Conservation (phyloP, 2,888 invertebrate genomes). For the Phorcus lineatus region DNA sequence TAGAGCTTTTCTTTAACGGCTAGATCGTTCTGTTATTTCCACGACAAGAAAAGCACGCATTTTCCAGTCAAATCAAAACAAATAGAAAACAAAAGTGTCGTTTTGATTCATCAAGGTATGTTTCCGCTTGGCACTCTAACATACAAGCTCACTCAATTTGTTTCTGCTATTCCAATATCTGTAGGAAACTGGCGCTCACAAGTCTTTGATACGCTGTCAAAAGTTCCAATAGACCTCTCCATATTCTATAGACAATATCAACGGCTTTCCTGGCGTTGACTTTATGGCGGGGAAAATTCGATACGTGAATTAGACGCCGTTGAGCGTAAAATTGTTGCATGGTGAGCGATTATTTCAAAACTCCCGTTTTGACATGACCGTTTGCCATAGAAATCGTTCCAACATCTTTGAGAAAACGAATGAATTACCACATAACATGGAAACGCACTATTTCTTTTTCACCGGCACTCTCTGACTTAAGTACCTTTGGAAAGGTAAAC, state of each 20-base stretch:
- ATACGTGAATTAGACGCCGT: slow-evolving; percentile 34
- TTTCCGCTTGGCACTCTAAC: neutral
- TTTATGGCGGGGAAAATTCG: slow-evolving; percentile 39
- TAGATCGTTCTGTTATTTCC: slow-evolving; percentile 25
- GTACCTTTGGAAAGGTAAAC: neutral
- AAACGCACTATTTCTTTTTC: slow-evolving; percentile 23
- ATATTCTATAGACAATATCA: slow-evolving; percentile 20
- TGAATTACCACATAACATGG: slow-evolving; percentile 22
- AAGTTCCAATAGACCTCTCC: neutral
- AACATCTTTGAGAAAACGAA: neutral
- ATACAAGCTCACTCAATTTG: slow-evolving; percentile 9
- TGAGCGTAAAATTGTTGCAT: slow-evolving; percentile 30
- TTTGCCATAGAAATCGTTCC: neutral
- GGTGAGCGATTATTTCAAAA: slow-evolving; percentile 17
- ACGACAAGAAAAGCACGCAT: slow-evolving; percentile 23
- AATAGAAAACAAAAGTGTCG: slow-evolving; percentile 24
- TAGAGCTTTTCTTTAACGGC: neutral
- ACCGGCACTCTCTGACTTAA: neutral
- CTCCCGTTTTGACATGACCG: slow-evolving; percentile 17
- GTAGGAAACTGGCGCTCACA: neutral
- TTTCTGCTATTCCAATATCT: neutral
- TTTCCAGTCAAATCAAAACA: slow-evolving; percentile 28
- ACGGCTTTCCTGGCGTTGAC: slow-evolving; percentile 31
- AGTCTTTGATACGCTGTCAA: slow-evolving; percentile 16
- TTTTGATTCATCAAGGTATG: slow-evolving; percentile 18